Conservation (phyloP, 2,888 invertebrate species). For the Schizaphis graminum region DNA sequence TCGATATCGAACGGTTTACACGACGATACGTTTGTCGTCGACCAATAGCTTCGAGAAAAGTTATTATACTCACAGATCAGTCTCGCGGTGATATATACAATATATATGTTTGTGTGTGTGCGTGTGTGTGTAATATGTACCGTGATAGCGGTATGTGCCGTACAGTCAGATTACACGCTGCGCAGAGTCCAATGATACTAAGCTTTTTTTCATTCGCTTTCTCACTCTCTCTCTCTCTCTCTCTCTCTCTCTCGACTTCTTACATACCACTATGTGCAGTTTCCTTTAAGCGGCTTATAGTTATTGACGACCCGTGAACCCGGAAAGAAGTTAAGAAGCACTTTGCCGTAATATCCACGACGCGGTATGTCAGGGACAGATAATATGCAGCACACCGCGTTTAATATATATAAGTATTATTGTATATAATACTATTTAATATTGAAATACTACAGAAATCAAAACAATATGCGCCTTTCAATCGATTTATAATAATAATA, state of each 20-base stretch:
- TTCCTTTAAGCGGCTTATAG: slow-evolving; percentile 8
- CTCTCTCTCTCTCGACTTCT: background rate
- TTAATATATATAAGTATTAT: background rate
- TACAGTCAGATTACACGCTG: slow-evolving; percentile 23
- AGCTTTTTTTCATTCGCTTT: background rate
- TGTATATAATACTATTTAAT: background rate
- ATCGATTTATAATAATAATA: background rate
- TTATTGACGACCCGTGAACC: slow-evolving; percentile 41
- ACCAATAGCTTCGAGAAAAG: background rate
- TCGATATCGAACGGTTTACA: background rate
- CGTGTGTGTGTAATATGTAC: background rate
- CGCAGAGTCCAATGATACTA: background rate
- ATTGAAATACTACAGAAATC: background rate
- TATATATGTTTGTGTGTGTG: background rate
- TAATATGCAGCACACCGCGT: background rate
- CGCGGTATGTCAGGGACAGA: background rate
- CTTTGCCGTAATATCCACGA: slow-evolving; percentile 21
- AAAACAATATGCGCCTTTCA: background rate
- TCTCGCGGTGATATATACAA: background rate
- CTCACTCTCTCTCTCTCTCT: background rate
- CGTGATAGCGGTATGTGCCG: background rate
- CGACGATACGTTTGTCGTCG: background rate
- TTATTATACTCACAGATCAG: background rate
- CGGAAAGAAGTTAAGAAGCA: slow-evolving; percentile 38
- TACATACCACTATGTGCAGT: background rate